phyloP scores from a whole-genome alignment of 2,797 vertebrate genomes.

The Rhyacichthys aspro region DNA sequence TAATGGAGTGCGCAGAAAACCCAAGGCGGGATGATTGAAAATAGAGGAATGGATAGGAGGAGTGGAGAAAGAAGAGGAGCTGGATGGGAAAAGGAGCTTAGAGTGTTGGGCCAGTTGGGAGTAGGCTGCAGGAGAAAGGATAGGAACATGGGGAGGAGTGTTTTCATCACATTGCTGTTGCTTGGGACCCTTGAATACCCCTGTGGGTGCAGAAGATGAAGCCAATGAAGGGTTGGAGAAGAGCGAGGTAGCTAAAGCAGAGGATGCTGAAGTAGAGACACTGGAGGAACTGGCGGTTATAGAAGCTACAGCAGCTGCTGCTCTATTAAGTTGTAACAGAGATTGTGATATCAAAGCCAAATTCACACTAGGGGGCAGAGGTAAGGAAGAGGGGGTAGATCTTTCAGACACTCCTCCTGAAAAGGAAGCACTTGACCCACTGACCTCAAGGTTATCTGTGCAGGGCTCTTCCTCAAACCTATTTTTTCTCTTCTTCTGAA shows the following conservation, averaged over 20 bases:
- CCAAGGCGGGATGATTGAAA: slow-evolving; percentile 72
- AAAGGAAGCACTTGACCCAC: slow-evolving; percentile 54
- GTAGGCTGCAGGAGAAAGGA: slow-evolving; percentile 79
- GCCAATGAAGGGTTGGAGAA: slow-evolving; percentile 74
- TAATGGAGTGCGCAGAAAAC: slow-evolving; percentile 70
- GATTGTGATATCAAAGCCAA: slow-evolving; percentile 84
- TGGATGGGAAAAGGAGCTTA: slow-evolving; percentile 81
- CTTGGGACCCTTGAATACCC: slow-evolving; percentile 78
- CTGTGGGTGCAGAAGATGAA: slow-evolving; percentile 74
- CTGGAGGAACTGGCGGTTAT: slow-evolving; percentile 66
- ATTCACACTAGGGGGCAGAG: slow-evolving; percentile 80
- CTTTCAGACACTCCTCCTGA: slow-evolving; percentile 67
- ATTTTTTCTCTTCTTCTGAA: slow-evolving; percentile 75
- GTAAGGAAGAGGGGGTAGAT: slow-evolving; percentile 75
- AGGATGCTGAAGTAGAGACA: slow-evolving; percentile 72
- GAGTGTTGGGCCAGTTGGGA: slow-evolving; percentile 80
- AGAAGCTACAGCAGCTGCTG: slow-evolving; percentile 74
- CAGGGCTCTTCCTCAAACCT: slow-evolving; percentile 74
- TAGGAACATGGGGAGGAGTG: slow-evolving; percentile 77
- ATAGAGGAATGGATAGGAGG: slow-evolving; percentile 65
- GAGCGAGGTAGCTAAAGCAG: slow-evolving; percentile 73
- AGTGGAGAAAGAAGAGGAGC: slow-evolving; percentile 65
- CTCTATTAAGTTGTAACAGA: slow-evolving; percentile 81
- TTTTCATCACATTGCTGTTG: slow-evolving; percentile 83
- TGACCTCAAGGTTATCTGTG: slow-evolving; percentile 65